A percentile compares a stretch with the other conserved stretches of the same genome.
Evolutionary conservation across 2,113 vertebrate genomes (phyloP).

Genomic region (Petaurus breviceps): DNA sequence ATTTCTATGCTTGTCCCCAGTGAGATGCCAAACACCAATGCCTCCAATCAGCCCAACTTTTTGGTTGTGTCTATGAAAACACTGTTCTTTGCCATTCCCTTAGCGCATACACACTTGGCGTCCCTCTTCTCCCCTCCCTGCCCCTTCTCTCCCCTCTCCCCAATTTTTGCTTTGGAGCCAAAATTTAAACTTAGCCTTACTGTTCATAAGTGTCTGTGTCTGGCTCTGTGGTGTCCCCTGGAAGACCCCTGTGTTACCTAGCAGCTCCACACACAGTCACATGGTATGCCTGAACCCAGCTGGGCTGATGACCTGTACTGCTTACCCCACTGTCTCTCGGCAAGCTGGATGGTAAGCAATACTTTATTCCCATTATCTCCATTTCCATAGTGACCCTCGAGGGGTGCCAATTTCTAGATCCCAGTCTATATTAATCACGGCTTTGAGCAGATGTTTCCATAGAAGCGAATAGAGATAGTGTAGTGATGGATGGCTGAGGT

Average conservation of each 20-base stretch:
- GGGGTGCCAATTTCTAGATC: neutral
- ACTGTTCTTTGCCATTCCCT: neutral
- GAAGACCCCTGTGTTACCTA: neutral
- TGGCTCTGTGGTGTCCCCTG: neutral
- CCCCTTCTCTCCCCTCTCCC: too few species aligned
- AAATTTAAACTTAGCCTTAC: neutral
- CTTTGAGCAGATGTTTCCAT: neutral
- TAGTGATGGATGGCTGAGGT: neutral
- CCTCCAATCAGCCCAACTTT: neutral
- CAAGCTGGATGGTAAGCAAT: neutral
- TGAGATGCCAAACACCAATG: neutral
- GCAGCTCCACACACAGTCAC: neutral
- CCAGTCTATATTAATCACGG: neutral
- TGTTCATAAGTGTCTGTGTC: neutral
- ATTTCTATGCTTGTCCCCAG: neutral
- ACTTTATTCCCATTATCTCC: neutral
- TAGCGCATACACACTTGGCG: neutral
- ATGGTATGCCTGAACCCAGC: neutral
- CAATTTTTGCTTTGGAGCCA: neutral
- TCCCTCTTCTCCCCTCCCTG: neutral
- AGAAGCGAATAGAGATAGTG: constrained; percentile 3
- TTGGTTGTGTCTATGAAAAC: neutral
- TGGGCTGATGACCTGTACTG: neutral
- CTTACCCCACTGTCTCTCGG: neutral
- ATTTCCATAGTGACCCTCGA: neutral